phyloP scores from a whole-genome alignment of 2,888 invertebrate genomes.

The Epinotia brunnichana region DNA sequence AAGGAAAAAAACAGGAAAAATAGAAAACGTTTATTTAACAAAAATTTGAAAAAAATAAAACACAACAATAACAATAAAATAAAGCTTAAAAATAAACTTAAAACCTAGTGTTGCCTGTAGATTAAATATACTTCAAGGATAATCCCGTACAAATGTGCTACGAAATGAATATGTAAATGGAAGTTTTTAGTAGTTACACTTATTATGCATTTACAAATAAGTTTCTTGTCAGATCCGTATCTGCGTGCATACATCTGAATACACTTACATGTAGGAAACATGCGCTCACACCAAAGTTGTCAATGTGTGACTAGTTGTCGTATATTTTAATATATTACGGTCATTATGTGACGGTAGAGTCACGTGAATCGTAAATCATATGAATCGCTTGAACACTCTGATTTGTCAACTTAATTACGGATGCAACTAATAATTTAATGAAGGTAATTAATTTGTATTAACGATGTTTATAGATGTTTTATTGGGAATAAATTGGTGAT shows the following conservation, averaged over 20 bases:
- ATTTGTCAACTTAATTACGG: constrained; percentile 29
- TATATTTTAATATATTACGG: constrained; percentile 33
- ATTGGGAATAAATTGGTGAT: background rate
- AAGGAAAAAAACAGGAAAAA: too few species aligned
- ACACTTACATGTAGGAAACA: constrained; percentile 15
- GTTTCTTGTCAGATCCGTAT: constrained; percentile 21
- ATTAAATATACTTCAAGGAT: background rate
- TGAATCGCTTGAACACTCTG: constrained; percentile 5
- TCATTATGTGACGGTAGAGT: constrained; percentile 24
- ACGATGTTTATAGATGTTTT: background rate
- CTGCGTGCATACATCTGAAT: constrained; percentile 13
- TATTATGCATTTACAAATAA: constrained; percentile 7
- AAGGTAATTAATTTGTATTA: background rate
- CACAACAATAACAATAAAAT: too few species aligned
- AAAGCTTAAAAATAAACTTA: too few species aligned
- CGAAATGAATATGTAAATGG: background rate
- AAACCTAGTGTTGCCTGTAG: too few species aligned
- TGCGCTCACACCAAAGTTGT: background rate
- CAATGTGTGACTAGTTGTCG: constrained; percentile 3
- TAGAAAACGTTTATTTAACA: too few species aligned
- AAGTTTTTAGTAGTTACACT: background rate
- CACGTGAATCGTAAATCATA: constrained; percentile 7
- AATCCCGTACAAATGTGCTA: background rate
- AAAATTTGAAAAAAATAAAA: too few species aligned
- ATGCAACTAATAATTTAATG: background rate